These are phyloP conservation scores for Pterostichus madidus DNA, from an alignment of 2,888 invertebrate genomes.

Conservation along the genomic window DNA sequence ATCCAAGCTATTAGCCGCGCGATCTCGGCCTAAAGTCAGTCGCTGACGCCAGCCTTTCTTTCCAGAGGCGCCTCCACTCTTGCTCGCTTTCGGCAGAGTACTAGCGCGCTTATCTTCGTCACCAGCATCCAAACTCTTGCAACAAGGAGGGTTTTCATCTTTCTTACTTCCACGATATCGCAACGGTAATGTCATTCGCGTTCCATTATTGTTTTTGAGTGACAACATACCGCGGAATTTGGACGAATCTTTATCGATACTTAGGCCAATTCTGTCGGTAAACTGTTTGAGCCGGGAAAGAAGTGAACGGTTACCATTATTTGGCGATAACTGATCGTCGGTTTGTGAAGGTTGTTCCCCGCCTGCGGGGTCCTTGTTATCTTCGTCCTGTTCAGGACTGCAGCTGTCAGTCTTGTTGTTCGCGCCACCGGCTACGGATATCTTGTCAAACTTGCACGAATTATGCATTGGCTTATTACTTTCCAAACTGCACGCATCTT, in stretches of 20 bases:
- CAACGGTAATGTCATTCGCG: slow-evolving; percentile 68
- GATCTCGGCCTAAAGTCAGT: slow-evolving; percentile 74
- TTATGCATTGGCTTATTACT: slow-evolving; percentile 52
- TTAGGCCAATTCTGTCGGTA: slow-evolving; percentile 79
- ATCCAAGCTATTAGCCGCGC: slow-evolving; percentile 72
- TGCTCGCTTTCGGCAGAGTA: slow-evolving; percentile 74
- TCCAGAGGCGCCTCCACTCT: slow-evolving; percentile 69
- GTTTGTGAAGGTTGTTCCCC: slow-evolving; percentile 30
- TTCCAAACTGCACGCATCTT: slow-evolving; percentile 66
- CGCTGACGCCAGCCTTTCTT: slow-evolving; percentile 76
- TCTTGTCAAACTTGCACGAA: slow-evolving; percentile 56
- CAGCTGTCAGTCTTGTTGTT: slow-evolving; percentile 50
- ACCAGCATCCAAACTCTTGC: slow-evolving; percentile 73
- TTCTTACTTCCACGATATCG: slow-evolving; percentile 70
- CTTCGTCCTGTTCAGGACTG: slow-evolving; percentile 35
- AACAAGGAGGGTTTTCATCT: slow-evolving; percentile 72
- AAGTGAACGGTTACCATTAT: slow-evolving; percentile 77
- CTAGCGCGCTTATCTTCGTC: slow-evolving; percentile 74
- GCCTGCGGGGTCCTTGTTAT: slow-evolving; percentile 68
- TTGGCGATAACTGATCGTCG: slow-evolving; percentile 69
- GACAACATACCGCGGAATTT: slow-evolving; percentile 70
- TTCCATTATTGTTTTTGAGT: slow-evolving; percentile 73
- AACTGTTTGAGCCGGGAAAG: slow-evolving; percentile 79
- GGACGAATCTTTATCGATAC: slow-evolving; percentile 76
- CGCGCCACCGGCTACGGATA: slow-evolving; percentile 34